Base-by-base conservation (phyloP, 2,888 invertebrate species). In the Trissolcus japonicus region DNA sequence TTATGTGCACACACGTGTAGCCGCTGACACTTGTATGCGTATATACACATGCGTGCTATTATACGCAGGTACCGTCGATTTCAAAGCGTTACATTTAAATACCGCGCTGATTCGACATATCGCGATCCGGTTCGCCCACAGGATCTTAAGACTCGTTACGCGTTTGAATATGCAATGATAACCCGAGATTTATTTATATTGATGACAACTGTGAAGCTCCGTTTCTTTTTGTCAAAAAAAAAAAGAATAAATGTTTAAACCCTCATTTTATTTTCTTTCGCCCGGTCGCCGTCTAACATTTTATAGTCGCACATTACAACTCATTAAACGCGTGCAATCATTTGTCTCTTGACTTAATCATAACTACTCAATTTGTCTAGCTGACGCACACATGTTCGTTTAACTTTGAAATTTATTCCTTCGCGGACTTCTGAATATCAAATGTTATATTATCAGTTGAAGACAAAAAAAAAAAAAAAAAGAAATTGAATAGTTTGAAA, bases 71-170 rank as follows among this genome's bases (percentile, higher is more conserved):
- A 78, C 80, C 46, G 81, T 76, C 80, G 83, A 84, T 84, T 86
- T 83, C 82, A 83, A 84, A 82, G 84, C 83, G 82, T 82, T 85
- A 85, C 83, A 82, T 84, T 85, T 84, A 81, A 84, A 79, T 76
- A 79, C 80, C 78, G 80, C 82, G 84, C 79, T 84, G 85, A 87
- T 86, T 88, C 86, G 86, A 86, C 86, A 84, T 86, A 85, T 87
- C 85, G 83, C 83, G 84, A 86, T 86, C 88, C 88, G 88, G 88
- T 88, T 88, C 87, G 88, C 88, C 88, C 88, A 88, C 88, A 83
- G 83, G 76, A 79, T 80, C 78, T 73, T 80, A 76, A 77, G 80
- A 78, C 82, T 79, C 81, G 76, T 77, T 81, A 79, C 80, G 79
- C 73, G 79, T 87, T 88, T 88, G 87, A 88, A 88, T 88, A 88